Percentiles rank a stretch among this genome's conserved stretches.
phyloP scores from a whole-genome alignment of 1,140 invertebrate species.

The Drosophila baimaii region DNA sequence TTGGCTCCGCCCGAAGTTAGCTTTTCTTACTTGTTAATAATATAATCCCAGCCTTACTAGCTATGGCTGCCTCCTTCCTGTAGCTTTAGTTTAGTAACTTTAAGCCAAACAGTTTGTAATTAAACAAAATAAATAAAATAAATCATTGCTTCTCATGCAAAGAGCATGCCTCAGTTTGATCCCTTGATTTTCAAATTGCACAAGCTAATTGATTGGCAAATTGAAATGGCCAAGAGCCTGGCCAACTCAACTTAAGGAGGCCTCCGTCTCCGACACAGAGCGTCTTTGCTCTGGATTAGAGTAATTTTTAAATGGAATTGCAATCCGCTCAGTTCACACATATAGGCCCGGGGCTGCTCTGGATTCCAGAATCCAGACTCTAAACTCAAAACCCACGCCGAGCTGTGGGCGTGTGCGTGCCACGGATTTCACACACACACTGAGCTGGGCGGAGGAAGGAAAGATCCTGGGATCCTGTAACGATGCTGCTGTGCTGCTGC shows the following conservation, averaged over 20 bases:
- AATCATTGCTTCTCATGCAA: too few species aligned
- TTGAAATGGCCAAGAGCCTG: neutral
- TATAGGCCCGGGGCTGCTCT: constrained; percentile 13
- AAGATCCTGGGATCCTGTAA: neutral
- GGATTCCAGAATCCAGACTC: neutral
- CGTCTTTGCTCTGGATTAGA: constrained; percentile 60
- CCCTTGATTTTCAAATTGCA: constrained; percentile 50
- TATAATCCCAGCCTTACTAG: too few species aligned
- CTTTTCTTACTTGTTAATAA: too few species aligned
- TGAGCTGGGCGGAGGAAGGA: constrained; percentile 9
- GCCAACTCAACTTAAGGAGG: neutral
- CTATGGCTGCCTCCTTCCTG: too few species aligned
- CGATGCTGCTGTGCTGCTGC: neutral
- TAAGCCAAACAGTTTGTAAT: too few species aligned
- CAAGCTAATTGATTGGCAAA: constrained; percentile 45
- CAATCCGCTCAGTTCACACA: constrained; percentile 57
- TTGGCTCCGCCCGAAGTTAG: too few species aligned
- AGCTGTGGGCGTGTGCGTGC: constrained; percentile 76
- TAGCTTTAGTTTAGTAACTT: too few species aligned
- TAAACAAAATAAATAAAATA: too few species aligned
- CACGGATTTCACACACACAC: constrained; percentile 59
- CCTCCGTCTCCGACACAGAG: constrained; percentile 6
- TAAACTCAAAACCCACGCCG: constrained; percentile 32
- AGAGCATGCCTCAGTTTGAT: neutral
- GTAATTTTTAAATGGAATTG: constrained; percentile 82